Percentiles rank a stretch among this genome's conserved stretches.
phyloP scores from a whole-genome alignment of 2,888 invertebrate genomes.

The Xestia rhomboidea region DNA sequence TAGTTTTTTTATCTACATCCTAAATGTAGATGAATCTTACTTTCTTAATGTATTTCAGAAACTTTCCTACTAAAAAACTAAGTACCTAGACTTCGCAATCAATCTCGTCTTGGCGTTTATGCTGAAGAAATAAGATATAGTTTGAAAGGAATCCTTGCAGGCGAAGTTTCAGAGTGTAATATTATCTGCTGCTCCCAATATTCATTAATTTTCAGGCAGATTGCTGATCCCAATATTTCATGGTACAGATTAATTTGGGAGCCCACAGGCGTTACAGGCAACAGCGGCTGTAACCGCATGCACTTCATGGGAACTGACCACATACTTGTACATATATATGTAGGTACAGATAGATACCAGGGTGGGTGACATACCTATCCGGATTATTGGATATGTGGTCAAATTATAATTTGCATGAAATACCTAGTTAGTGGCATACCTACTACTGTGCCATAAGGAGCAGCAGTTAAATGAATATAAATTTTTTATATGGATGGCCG shows the following conservation, averaged over 20 bases:
- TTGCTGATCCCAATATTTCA: neutral
- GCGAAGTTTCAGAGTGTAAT: conserved; percentile 7
- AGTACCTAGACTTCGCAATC: neutral
- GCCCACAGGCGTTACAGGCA: neutral
- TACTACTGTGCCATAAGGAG: neutral
- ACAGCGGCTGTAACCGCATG: neutral
- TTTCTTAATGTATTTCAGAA: neutral
- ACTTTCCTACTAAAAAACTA: neutral
- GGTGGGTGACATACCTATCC: neutral
- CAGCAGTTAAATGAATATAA: neutral
- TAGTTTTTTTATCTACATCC: neutral
- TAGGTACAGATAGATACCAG: neutral
- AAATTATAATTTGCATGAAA: neutral
- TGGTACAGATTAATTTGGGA: neutral
- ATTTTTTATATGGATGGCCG: neutral
- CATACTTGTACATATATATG: neutral
- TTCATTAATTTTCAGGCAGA: conserved; percentile 14
- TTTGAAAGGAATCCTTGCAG: neutral
- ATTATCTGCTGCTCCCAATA: neutral
- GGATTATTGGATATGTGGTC: neutral
- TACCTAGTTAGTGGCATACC: neutral
- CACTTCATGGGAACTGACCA: neutral
- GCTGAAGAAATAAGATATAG: conserved; percentile 10
- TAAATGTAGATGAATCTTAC: neutral
- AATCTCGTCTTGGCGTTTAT: neutral